These are phyloP conservation scores for Pinctada fucata DNA, from an alignment of 2,888 invertebrate genomes.

Conservation along the genomic window DNA sequence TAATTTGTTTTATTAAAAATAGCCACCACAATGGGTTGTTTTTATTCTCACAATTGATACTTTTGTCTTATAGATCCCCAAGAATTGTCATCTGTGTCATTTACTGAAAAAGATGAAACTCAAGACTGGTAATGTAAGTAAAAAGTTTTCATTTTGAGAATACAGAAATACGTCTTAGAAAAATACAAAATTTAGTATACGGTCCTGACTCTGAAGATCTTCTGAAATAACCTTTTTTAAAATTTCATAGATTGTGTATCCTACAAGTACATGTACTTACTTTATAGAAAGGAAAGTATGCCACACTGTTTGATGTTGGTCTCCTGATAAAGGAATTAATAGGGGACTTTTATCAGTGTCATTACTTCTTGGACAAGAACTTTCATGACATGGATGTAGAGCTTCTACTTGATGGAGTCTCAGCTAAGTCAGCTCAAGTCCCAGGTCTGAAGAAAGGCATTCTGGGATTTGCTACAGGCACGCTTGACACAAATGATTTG, in stretches of 20 bases:
- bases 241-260: too few species aligned
- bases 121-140: constrained; percentile 52
- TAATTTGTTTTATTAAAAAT: too few species aligned
- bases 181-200: too few species aligned
- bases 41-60: neutral
- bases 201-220: too few species aligned
- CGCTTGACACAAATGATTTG: neutral
- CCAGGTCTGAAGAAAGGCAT: constrained; percentile 29
- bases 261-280: neutral
- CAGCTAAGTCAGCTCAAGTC: constrained; percentile 5
- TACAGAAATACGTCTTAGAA: too few species aligned
- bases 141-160: neutral
- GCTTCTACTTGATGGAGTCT: constrained; percentile 41
- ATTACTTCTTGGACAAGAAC: constrained; percentile 57
- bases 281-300: constrained; percentile 33
- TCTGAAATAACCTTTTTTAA: too few species aligned
- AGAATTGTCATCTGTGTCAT: constrained; percentile 60
- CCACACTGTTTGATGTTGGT: constrained; percentile 68
- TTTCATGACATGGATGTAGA: constrained; percentile 48
- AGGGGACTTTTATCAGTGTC: constrained; percentile 73
- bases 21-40: too few species aligned
- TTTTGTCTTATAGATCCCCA: constrained; percentile 60
- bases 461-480: constrained; percentile 15
- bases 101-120: constrained; percentile 55
- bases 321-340: constrained; percentile 69